A percentile compares a stretch with the other conserved stretches of the same genome.
Conservation (phyloP, 2,113 vertebrate genomes). For the Eubucco bourcierii region DNA sequence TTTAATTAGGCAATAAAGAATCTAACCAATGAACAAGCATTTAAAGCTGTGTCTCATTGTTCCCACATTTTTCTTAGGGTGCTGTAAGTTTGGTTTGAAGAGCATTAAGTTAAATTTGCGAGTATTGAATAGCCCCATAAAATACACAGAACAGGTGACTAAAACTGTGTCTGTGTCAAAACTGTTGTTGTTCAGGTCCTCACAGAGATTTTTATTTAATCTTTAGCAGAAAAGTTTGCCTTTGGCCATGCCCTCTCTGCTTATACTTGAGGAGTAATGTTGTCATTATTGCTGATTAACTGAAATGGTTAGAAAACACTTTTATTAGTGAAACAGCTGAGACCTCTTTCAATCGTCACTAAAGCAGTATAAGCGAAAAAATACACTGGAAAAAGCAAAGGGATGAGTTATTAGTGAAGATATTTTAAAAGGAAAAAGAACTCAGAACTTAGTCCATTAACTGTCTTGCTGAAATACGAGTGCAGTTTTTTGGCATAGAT, state of each 20-base stretch:
- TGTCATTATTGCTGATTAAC: background rate
- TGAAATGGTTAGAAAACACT: background rate
- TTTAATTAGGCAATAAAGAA: background rate
- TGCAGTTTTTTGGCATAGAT: constrained; percentile 54
- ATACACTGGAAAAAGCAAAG: background rate
- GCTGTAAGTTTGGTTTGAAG: background rate
- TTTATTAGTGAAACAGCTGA: background rate
- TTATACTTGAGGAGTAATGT: background rate
- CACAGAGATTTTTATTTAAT: background rate
- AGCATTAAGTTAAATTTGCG: background rate
- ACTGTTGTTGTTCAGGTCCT: background rate
- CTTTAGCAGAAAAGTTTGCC: background rate
- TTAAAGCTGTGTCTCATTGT: fast-evolving
- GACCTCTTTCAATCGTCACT: background rate
- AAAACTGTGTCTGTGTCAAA: background rate
- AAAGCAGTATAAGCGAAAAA: background rate
- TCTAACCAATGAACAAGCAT: background rate
- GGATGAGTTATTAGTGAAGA: background rate
- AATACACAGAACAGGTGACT: background rate
- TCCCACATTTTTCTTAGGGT: background rate
- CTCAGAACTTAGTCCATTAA: background rate
- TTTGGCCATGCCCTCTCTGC: background rate
- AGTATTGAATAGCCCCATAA: background rate
- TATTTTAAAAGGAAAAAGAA: background rate
- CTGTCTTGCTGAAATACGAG: background rate